These are phyloP conservation scores for Amblyjoppa fuscipennis DNA, from an alignment of 2,888 invertebrate genomes.

Conservation along the genomic window DNA sequence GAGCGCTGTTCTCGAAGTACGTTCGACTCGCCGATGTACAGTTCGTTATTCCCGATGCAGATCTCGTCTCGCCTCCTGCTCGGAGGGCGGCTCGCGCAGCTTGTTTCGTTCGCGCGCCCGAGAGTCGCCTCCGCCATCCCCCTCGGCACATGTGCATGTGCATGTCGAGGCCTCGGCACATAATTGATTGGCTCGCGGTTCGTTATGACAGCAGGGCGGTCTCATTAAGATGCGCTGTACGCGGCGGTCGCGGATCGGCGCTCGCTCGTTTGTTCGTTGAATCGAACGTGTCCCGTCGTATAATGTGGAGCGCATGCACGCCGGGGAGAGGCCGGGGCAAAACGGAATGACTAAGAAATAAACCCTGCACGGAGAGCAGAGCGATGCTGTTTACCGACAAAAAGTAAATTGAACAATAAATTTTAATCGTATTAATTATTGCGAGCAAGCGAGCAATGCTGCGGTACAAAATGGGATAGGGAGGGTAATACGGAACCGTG, in stretches of 20 bases:
- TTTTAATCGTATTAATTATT: not conserved
- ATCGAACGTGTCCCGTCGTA: slow-evolving; percentile 71
- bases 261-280: slow-evolving; percentile 78
- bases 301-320: slow-evolving; percentile 38
- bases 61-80: slow-evolving; percentile 70
- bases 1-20: slow-evolving; percentile 37
- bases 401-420: not conserved
- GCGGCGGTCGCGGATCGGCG: slow-evolving; percentile 76
- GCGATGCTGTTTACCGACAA: not conserved
- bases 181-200: slow-evolving; percentile 83
- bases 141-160: slow-evolving; percentile 46
- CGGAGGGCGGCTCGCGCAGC: slow-evolving; percentile 3
- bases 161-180: slow-evolving; percentile 70
- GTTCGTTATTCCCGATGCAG: slow-evolving; percentile 80
- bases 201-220: slow-evolving; percentile 82
- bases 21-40: slow-evolving; percentile 66
- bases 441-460: not conserved
- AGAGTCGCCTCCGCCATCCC: slow-evolving; percentile 24
- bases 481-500: too few species aligned
- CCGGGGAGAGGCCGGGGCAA: not conserved
- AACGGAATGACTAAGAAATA: not conserved
- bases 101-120: not conserved
- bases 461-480: too few species aligned
- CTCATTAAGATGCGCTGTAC: slow-evolving; percentile 82
- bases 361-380: not conserved